These are phyloP conservation scores for Ceriagrion tenellum DNA, from an alignment of 2,888 invertebrate species.

Conservation along the genomic window DNA sequence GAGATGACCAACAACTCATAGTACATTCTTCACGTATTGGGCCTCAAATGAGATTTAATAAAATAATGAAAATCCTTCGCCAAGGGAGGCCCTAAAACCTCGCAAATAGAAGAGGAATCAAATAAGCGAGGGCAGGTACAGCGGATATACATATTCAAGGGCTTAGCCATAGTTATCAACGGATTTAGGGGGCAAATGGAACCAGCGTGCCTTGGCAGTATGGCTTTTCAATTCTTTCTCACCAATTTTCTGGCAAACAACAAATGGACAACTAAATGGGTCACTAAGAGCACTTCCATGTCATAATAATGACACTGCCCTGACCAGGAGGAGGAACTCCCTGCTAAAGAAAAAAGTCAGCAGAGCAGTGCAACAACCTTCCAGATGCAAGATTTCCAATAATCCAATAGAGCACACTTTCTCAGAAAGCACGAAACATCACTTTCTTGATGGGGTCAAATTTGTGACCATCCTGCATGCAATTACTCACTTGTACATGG, in stretches of 20 bases:
- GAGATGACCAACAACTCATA: constrained; percentile 20
- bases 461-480: not conserved
- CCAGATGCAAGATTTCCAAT: constrained; percentile 1
- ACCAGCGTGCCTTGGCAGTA: constrained; percentile 9
- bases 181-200: constrained; percentile 49
- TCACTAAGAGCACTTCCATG: constrained; percentile 21
- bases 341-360: not conserved
- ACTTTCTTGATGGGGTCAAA: constrained; percentile 6
- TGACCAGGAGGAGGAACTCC: not conserved
- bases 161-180: constrained; percentile 51
- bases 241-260: constrained; percentile 54
- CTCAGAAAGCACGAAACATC: constrained; percentile 43
- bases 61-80: constrained; percentile 28
- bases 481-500: not conserved
- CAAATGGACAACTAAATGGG: constrained; percentile 39
- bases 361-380: not conserved
- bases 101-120: constrained; percentile 28
- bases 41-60: constrained; percentile 47
- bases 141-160: constrained; percentile 30
- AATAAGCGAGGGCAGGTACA: constrained; percentile 64
- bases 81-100: constrained; percentile 23
- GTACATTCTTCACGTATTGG: not conserved
- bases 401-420: constrained; percentile 16
- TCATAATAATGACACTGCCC: not conserved
- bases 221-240: constrained; percentile 21